These are phyloP conservation scores for Pristionchus fissidentatus DNA, from an alignment of 2,888 invertebrate genomes.

Conservation along the genomic window DNA sequence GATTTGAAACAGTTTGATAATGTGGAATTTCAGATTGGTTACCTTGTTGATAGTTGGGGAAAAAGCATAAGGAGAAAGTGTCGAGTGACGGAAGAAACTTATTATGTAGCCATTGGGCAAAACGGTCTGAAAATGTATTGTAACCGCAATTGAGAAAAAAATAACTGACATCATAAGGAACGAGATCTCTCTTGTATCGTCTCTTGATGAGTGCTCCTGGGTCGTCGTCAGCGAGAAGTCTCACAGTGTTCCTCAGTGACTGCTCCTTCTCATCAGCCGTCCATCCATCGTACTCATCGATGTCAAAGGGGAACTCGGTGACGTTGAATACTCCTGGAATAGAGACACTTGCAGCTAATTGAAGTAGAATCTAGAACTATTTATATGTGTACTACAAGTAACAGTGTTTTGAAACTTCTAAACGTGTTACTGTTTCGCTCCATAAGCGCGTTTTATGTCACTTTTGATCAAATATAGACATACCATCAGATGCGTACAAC, in stretches of 20 bases:
- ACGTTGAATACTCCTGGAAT: constrained; percentile 50
- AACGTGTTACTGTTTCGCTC: too few relatives aligned
- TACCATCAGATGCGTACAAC: constrained; percentile 63
- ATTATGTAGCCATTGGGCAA: constrained; percentile 30
- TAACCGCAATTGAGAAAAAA: neutral
- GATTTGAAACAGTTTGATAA: neutral
- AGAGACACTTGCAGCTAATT: neutral
- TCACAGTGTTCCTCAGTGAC: constrained; percentile 52
- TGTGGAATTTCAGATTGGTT: neutral
- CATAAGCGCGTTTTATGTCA: constrained; percentile 20
- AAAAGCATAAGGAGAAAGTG: constrained; percentile 53
- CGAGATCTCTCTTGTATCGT: constrained; percentile 1
- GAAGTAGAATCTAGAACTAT: neutral
- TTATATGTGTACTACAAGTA: neutral
- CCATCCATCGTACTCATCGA: constrained; percentile 58
- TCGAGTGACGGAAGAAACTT: constrained; percentile 44
- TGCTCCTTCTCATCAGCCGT: constrained; percentile 57
- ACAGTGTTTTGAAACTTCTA: neutral
- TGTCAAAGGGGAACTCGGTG: constrained; percentile 60
- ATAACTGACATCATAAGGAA: constrained; percentile 25
- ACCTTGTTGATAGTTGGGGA: constrained; percentile 45
- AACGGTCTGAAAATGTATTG: neutral
- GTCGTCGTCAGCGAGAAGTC: constrained; percentile 50
- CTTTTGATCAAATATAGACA: constrained; percentile 57
- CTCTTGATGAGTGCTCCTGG: constrained; percentile 20